Percentiles rank a stretch among this genome's conserved stretches.
Evolutionary conservation across 2,113 vertebrate species (phyloP).

Genomic region (Athene cunicularia): DNA sequence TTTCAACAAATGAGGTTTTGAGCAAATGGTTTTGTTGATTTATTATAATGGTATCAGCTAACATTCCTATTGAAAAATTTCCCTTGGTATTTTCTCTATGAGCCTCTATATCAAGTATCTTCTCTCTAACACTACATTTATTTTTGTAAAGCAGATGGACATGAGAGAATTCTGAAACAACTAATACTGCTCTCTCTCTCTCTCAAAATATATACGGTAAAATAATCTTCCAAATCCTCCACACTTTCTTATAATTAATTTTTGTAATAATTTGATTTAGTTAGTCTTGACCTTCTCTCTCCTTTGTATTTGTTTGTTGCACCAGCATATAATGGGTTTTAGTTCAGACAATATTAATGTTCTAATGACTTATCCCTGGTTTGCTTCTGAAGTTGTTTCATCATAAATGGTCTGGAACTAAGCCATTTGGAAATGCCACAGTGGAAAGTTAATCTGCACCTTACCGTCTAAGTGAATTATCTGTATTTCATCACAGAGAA

Average conservation of each 20-base stretch:
- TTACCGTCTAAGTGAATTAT: neutral
- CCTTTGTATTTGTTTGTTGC: neutral
- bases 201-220: neutral
- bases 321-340: neutral
- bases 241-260: neutral
- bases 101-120: neutral
- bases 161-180: neutral
- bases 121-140: neutral
- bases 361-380: neutral
- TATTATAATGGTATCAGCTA: conserved; percentile 57
- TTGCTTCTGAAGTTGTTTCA: neutral
- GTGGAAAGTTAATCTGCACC: neutral
- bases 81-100: conserved; percentile 34
- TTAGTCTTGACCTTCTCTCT: neutral
- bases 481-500: neutral
- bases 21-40: conserved; percentile 65
- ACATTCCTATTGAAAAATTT: neutral
- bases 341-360: neutral
- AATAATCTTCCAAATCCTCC: neutral
- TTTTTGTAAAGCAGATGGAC: neutral
- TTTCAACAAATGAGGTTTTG: conserved; percentile 64
- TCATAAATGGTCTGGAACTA: neutral
- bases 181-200: neutral
- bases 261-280: neutral
- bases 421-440: neutral